Evolutionary conservation across 2,888 invertebrate species (phyloP), one percentile per base, ranked within the genome.

Genomic region (Andrena camellia): DNA sequence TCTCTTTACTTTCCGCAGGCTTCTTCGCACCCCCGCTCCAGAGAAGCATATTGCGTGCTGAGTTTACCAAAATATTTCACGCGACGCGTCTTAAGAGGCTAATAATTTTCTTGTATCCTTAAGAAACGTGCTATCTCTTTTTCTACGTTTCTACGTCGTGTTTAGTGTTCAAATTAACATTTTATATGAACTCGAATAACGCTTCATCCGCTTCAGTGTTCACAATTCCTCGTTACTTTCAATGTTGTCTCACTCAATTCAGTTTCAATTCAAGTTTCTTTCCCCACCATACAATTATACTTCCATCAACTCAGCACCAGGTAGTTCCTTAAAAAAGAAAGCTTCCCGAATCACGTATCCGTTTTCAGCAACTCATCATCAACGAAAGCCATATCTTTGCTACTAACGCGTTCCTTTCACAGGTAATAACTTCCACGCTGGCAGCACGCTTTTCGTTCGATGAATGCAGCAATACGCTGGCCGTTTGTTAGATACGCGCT

Each of bases 51-150:
- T 35, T 50, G 57, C 35, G 20, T 7, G 17, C 42, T 10, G 23
- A 54, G 57, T 70, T 70, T 69, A 59, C 29, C 35, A 42, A 71
- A 48, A 71, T 71, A 77, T 66, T 71, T 52, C 17, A 23, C 42
- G 5, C 26, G 64, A 10, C 35, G 10, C 48, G 26, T 54, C 10
- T 50, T 60, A 66, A 66, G 64, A 26, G 59, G 71, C 64, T 50
- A 64, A 64, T 64, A 26, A 10, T 33, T n/a, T 31, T 31, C 8
- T 57, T 59, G 5, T 29, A 59, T 35, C 1, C 26, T n/a, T n/a
- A 10, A 17, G 8, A n/a, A 60, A 10, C 23, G 35, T 8, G n/a
- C 10, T 0, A 1, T 7, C 42, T 20, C 10, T 13, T 48, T 17
- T 31, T 6, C 26, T 4, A 26, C 50, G 7, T 26, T 33, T 50